Conservation (phyloP, 37 sponge, comb jelly and placozoan genomes). For the Theonella swinhoei region DNA sequence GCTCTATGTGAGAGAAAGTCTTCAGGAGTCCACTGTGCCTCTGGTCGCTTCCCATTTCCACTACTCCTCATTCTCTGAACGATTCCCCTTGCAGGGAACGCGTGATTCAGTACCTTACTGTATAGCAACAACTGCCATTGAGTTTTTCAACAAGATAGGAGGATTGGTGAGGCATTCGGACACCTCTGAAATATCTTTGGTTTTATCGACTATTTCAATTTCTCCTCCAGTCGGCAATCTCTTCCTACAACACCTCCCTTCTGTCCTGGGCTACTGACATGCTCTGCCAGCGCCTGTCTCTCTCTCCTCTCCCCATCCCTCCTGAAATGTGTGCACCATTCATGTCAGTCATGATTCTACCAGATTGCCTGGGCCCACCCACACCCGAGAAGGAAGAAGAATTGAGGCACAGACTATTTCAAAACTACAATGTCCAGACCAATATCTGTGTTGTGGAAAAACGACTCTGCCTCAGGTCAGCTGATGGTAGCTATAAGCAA, state of each 20-base stretch:
- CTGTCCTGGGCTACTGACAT: constrained; percentile 36
- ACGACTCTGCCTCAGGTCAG: constrained; percentile 13
- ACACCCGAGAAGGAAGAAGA: constrained; percentile 2
- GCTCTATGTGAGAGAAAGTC: constrained; percentile 30
- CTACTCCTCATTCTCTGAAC: constrained; percentile 17
- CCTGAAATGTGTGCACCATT: constrained; percentile 43
- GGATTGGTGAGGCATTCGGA: constrained; percentile 67
- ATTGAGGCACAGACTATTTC: not conserved
- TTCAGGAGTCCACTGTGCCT: constrained; percentile 32
- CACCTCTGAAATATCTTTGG: too few relatives aligned
- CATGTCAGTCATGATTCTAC: constrained; percentile 48
- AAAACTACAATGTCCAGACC: constrained; percentile 20
- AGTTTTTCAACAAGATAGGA: constrained; percentile 48
- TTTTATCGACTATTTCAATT: not conserved
- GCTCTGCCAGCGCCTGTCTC: constrained; percentile 18
- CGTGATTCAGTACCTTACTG: constrained; percentile 46
- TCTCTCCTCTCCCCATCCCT: constrained; percentile 18
- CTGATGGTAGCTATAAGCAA: not conserved
- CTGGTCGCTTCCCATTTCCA: constrained; percentile 35
- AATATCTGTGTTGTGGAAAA: constrained; percentile 2
- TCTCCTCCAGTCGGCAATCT: not conserved
- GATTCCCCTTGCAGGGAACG: constrained; percentile 41
- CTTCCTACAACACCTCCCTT: constrained; percentile 30
- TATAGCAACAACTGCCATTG: constrained; percentile 21
- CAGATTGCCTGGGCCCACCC: constrained; percentile 20